Base-by-base conservation (phyloP, 2,888 invertebrate genomes). In the Microplitis deprimator region DNA sequence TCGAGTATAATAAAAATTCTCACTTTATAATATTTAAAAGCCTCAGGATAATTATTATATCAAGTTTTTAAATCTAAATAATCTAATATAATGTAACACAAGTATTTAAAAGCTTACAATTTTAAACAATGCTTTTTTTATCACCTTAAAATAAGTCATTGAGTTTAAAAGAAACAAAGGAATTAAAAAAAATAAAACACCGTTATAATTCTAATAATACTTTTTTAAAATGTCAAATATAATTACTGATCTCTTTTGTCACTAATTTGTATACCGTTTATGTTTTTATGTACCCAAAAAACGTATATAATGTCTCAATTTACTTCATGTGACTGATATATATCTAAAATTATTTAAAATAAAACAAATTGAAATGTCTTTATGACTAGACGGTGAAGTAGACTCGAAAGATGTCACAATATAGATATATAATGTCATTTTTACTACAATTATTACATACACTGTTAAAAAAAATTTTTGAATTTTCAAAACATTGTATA, bases 111-210 rank as follows among this genome's bases (percentile, higher is more conserved):
- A 67, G 8, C 13, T 40, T 29, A 60, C 20, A 70, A n/a, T 38
- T 39, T 67, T 38, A 38, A 67, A 38, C 39, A 38, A 67, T 38
- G 39, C 29, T 29, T 29, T 29, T 29, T 29, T 29, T 29, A 29
- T 29, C 29, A 29, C 29, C 29, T 0, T 29, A 29, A 29, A 67
- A 67, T 16, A 38, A 5, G 16, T 29, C 29, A 29, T 29, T 59
- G 59, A 59, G 10, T 59, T 59, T 59, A 59, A 29, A 29, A 29
- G 29, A 67, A 67, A 67, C 13, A 67, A 67, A 67, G 39, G 39
- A 67, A n/a, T 61, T 61, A 61, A 61, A 10, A 61, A 61, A 16
- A 29, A 20, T 20, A 1, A 68, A 40, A 68, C 13, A n/a, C 50
- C 20, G 16, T 13, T 60, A n/a, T 70, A 41, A 70, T 60, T 70